Conservation (phyloP, 2,888 invertebrate species). For the Chaetoderma sp. region DNA sequence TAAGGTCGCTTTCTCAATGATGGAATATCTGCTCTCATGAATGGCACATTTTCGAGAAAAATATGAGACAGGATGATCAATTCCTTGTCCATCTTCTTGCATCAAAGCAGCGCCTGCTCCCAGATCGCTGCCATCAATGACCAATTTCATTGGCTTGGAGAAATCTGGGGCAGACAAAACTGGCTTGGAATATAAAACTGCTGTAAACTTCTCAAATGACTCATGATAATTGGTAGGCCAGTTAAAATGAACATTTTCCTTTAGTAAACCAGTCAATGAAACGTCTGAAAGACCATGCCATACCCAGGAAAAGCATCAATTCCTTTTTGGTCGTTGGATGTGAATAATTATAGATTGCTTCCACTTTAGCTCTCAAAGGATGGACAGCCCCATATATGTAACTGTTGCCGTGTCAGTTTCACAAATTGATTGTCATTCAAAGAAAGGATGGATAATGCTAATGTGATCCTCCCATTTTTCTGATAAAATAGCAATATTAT, state of each 20-base stretch:
- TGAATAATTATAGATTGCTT: conserved; percentile 26
- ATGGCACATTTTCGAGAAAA: conserved; percentile 42
- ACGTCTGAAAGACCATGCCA: conserved; percentile 19
- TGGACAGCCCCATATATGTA: too few relatives aligned
- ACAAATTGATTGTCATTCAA: not conserved
- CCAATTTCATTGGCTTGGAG: conserved; percentile 30
- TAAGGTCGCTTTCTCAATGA: conserved; percentile 38
- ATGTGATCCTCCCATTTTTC: conserved; percentile 19
- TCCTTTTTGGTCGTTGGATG: conserved; percentile 24
- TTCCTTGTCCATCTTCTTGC: conserved; percentile 36
- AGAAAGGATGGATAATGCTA: conserved; percentile 7
- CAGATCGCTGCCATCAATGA: conserved; percentile 41
- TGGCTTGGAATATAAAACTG: conserved; percentile 43
- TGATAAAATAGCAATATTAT: conserved; percentile 24
- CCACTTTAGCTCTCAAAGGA: conserved; percentile 26
- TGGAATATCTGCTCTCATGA: conserved; percentile 32
- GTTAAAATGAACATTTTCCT: conserved; percentile 33
- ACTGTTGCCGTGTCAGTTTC: conserved; percentile 13
- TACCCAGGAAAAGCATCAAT: conserved; percentile 33
- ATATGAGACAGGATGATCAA: conserved; percentile 35
- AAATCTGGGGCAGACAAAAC: conserved; percentile 23
- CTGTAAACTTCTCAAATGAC: too few relatives aligned
- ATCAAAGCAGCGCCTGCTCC: conserved; percentile 39
- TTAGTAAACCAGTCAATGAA: conserved; percentile 16
- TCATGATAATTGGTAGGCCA: too few relatives aligned